Evolutionary conservation across 2,888 invertebrate species (phyloP).

Genomic region (Cynaeus angustus): DNA sequence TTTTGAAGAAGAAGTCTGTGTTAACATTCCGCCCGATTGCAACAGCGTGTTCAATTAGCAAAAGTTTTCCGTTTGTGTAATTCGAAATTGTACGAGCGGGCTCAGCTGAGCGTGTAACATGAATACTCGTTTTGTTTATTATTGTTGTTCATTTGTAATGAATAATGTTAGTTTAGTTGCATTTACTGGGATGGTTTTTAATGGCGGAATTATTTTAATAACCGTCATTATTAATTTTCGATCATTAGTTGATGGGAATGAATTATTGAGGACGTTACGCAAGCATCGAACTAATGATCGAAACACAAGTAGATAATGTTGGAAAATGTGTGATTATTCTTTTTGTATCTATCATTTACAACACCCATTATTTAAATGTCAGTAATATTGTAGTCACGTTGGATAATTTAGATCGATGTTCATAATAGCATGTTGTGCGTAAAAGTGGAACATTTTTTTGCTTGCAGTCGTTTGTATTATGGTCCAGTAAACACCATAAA

Average conservation of each 20-base stretch:
- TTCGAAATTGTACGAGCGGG: conserved; percentile 54
- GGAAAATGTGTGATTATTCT: conserved; percentile 43
- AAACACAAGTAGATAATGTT: conserved; percentile 27
- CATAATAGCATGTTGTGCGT: conserved; percentile 43
- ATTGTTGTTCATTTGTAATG: conserved; percentile 12
- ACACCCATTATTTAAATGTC: conserved; percentile 46
- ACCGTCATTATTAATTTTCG: conserved; percentile 36
- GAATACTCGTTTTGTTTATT: conserved; percentile 53
- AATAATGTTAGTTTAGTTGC: conserved; percentile 3
- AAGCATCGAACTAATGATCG: conserved; percentile 25
- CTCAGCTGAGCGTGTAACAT: conserved; percentile 57
- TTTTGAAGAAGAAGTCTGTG: conserved; percentile 45
- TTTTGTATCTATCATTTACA: conserved; percentile 41
- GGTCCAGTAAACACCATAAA: conserved; percentile 54
- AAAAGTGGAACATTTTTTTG: conserved; percentile 50
- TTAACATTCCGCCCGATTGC: conserved; percentile 57
- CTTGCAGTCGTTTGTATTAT: conserved; percentile 40
- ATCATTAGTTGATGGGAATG: conserved; percentile 14
- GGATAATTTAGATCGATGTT: conserved; percentile 49
- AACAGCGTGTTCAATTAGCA: conserved; percentile 60
- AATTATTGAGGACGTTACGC: conserved; percentile 36
- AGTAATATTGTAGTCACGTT: conserved; percentile 43
- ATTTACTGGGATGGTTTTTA: conserved; percentile 11
- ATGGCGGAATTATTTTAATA: conserved; percentile 30
- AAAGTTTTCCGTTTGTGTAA: conserved; percentile 59